Base-by-base conservation (phyloP, 2,113 vertebrate genomes). In the Trochalopteron elliotii region DNA sequence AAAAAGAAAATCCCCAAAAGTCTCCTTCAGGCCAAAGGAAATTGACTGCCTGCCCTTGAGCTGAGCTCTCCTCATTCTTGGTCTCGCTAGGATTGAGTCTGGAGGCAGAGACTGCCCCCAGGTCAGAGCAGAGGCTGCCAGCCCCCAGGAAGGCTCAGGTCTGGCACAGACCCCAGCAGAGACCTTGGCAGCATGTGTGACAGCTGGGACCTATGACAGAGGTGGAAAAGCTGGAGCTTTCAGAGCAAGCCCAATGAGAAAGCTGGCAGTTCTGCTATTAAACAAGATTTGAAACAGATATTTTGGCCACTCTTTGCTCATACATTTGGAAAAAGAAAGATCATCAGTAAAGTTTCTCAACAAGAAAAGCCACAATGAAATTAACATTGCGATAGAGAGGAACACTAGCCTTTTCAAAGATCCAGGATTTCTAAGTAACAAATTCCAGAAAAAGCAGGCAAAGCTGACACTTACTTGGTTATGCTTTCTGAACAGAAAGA, bases 291-390 rank as follows among this genome's bases (percentile, higher is more conserved):
- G 75, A 95, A 93, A 93, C 37, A 75, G 87, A 75, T 53, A 88
- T 86, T 93, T 78, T 83, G 74, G 70, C n/a, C 60, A 28, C 27
- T 42, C 27, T 79, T 89, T 61, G 12, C 33, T 88, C 12, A 23
- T 22, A 88, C 1, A 8, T 80, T 79, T 92, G 71, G 81, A 90
- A 90, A 83, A 28, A 49, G 56, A 81, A 83, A 60, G 47, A 75
- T 71, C 20, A 52, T 86, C 60, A 85, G 75, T 88, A 79, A 90
- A 57, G n/a, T 53, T 83, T 78, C 78, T 42, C 68, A 90, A 61
- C 47, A 67, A 91, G 80, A 91, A 94, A 94, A 94, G 67, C 83
- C 88, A 83, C 81, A 90, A 84, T 28, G 68, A 94, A 93, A 86
- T 64, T 74, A 91, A 44, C 64, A 69, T 12, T 92, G 71, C 0